Base-by-base conservation (phyloP, 2,113 vertebrate species). In the Lamprologus lemairii region DNA sequence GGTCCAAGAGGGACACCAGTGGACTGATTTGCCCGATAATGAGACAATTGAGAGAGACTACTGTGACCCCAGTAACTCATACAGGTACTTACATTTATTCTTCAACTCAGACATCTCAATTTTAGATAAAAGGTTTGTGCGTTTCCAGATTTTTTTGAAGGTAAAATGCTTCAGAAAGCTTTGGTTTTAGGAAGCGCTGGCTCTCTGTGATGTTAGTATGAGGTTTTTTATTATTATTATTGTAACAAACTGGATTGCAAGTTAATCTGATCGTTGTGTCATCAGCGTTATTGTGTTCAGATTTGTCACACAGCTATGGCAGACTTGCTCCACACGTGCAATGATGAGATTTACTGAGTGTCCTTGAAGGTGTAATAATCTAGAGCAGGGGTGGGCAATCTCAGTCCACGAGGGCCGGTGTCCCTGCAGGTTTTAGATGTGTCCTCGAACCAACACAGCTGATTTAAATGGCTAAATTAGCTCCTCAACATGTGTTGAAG, bases 11-110 rank as follows among this genome's bases (percentile, higher is more conserved):
- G 28, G 28, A 28, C 28, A 28, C 28, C 28, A 28, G 28, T 28
- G 28, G 28, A 28, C 33, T 2, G 16, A 73, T 21, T 28, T 97
- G 60, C 42, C 91, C 2, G 31, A 92, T 7, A 96, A 96, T 9
- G 96, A 96, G 87, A 37, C 1, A 0, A 94, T 96, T 4, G 96
- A 97, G 89, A 93, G 81, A 81, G 95, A 95, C 57, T 97, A 94
- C 93, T 96, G 96, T 84, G 73, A 95, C 83, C 96, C 96, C 9
- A 33, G 51, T 4, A 96, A 93, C 3, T 68, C 85, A 1, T 84
- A 92, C 94, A 96, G 96, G 96, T 97, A 23, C 51, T 11, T 0
- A 21, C 9, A 31, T 28, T 57, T 14, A 26, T 31, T 58, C 26
- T 31, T 1, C 26, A 28, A 58, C 7, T 17, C 57, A 6, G 26